Evolutionary conservation across 2,113 vertebrate genomes (phyloP).

Genomic region (Asarcornis scutulata): DNA sequence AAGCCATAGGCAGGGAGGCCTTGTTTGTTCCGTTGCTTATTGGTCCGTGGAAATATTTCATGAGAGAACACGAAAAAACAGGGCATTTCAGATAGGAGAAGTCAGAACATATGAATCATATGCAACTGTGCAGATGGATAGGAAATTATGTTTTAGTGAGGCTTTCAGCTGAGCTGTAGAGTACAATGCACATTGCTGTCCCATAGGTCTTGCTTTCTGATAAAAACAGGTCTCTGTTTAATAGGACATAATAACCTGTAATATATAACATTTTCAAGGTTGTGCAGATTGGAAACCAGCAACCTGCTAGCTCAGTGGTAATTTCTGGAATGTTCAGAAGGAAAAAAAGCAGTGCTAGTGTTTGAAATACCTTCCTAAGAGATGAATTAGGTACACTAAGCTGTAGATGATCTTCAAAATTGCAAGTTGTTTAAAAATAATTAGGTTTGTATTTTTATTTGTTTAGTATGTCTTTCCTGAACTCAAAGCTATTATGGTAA

Average conservation of each 20-base stretch:
- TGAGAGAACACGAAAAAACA: not conserved
- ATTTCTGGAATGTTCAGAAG: not conserved
- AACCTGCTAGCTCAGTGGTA: not conserved
- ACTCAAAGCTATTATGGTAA: not conserved
- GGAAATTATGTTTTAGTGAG: not conserved
- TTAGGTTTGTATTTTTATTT: not conserved
- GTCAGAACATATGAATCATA: not conserved
- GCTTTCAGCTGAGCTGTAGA: not conserved
- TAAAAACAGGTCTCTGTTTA: not conserved
- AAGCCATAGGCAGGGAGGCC: not conserved
- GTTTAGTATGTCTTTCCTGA: not conserved
- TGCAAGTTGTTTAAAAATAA: not conserved
- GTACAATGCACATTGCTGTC: not conserved
- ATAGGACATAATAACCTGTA: not conserved
- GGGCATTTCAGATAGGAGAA: not conserved
- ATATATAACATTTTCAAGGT: not conserved
- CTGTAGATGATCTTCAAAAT: not conserved
- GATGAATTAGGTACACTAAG: not conserved
- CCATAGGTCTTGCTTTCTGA: not conserved
- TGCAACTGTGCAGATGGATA: not conserved
- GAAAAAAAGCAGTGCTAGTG: rapidly evolving
- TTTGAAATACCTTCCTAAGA: not conserved
- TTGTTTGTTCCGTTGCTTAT: not conserved
- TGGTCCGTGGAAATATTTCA: not conserved
- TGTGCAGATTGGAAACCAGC: not conserved